Evolutionary conservation across 2,888 invertebrate species (phyloP).

Genomic region (Latrodectus elegans): DNA sequence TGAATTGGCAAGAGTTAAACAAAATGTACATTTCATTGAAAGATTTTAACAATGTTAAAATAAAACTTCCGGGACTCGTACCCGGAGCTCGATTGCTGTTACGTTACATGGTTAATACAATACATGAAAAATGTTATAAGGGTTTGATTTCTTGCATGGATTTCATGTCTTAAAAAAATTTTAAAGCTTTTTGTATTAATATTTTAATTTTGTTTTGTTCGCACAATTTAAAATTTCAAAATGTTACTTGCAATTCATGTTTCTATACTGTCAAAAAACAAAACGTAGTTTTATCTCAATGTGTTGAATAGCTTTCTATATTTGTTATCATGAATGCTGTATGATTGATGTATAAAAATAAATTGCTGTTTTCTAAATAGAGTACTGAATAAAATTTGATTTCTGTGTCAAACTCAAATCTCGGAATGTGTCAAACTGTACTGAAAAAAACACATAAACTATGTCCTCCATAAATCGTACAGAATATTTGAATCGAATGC

Average conservation of each 20-base stretch:
- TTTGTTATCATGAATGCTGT: constrained; percentile 62
- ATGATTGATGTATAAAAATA: constrained; percentile 61
- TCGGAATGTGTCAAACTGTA: too few species aligned
- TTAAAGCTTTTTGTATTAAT: constrained; percentile 17
- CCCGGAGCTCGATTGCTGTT: constrained; percentile 55
- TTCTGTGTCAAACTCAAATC: too few species aligned
- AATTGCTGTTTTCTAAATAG: constrained; percentile 60
- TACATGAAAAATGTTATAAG: constrained; percentile 44
- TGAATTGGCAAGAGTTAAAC: constrained; percentile 21
- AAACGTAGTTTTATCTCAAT: constrained; percentile 56
- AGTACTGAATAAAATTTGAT: too few species aligned
- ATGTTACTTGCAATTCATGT: constrained; percentile 44
- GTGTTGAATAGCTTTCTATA: constrained; percentile 64
- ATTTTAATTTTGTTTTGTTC: constrained; percentile 17
- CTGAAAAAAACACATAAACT: too few species aligned
- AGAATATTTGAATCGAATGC: too few species aligned
- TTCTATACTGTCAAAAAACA: constrained; percentile 36
- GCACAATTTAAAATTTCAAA: constrained; percentile 33
- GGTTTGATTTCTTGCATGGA: constrained; percentile 24
- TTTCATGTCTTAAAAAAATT: constrained; percentile 12
- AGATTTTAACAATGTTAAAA: constrained; percentile 63
- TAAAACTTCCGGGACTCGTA: constrained; percentile 33
- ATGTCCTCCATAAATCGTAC: too few species aligned
- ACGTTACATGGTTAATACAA: constrained; percentile 51
- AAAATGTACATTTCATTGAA: constrained; percentile 51